A percentile compares a stretch with the other conserved stretches of the same genome.
phyloP scores from a whole-genome alignment of 2,888 invertebrate genomes.

The Gnatocerus cornutus region DNA sequence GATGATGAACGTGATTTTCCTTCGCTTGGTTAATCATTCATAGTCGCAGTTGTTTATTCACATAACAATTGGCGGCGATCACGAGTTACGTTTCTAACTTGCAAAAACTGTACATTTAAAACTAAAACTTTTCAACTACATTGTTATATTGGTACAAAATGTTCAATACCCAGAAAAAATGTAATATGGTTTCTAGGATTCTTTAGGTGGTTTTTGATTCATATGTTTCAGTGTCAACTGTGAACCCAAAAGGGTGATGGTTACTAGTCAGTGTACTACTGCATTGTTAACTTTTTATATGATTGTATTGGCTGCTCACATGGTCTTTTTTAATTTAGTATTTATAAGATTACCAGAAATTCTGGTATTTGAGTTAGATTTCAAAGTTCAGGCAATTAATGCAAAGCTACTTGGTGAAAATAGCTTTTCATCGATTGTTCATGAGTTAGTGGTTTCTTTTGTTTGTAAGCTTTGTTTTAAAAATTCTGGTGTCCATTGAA shows the following conservation, averaged over 20 bases:
- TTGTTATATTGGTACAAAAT: conserved; percentile 67
- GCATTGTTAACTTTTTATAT: conserved; percentile 58
- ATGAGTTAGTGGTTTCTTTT: conserved; percentile 3
- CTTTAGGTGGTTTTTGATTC: conserved; percentile 55
- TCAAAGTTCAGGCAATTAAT: conserved; percentile 2
- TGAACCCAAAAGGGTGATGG: conserved; percentile 63
- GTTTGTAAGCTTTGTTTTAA: conserved; percentile 31
- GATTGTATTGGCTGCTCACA: conserved; percentile 61
- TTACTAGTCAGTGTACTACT: conserved; percentile 69
- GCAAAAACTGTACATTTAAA: conserved; percentile 56
- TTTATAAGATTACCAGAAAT: conserved; percentile 8
- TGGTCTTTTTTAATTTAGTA: conserved; percentile 36
- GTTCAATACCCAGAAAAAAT: conserved; percentile 59
- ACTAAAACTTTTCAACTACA: conserved; percentile 62
- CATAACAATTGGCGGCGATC: conserved; percentile 47
- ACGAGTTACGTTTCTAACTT: conserved; percentile 43
- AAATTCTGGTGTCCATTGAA: conserved; percentile 28
- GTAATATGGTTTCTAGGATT: conserved; percentile 52
- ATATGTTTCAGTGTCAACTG: conserved; percentile 66
- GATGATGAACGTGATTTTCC: conserved; percentile 98
- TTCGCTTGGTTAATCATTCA: conserved; percentile 82
- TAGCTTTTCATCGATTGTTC: conserved; percentile 20
- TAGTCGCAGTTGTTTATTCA: conserved; percentile 53
- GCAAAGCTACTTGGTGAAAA: conserved; percentile 3
- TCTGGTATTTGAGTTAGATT: conserved; percentile 11